phyloP scores from a whole-genome alignment of 23 tunicate genomes.

The Ciona savignyi region DNA sequence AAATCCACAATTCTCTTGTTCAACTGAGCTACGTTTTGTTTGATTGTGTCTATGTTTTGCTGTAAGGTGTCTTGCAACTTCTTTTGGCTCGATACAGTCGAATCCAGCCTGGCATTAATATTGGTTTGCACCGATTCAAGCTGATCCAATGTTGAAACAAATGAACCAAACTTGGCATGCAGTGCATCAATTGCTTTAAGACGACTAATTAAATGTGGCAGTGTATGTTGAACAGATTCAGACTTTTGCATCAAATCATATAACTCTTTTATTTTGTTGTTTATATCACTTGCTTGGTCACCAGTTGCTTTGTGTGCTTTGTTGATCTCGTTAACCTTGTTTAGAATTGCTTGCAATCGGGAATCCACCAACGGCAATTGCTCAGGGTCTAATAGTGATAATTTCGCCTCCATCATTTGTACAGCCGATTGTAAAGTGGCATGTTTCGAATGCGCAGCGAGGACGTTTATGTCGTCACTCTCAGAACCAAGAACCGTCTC shows the following conservation, averaged over 20 bases:
- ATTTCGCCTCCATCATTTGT: slow-evolving; percentile 40
- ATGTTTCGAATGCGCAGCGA: slow-evolving; percentile 23
- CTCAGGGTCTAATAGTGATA: slow-evolving; percentile 69
- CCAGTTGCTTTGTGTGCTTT: slow-evolving; percentile 54
- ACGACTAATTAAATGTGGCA: slow-evolving; percentile 48
- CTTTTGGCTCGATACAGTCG: slow-evolving; percentile 28
- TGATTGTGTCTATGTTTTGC: slow-evolving; percentile 37
- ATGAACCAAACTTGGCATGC: slow-evolving; percentile 55
- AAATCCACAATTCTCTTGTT: slow-evolving; percentile 46
- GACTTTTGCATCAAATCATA: slow-evolving; percentile 58
- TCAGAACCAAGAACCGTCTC: slow-evolving; percentile 51
- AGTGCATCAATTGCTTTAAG: slow-evolving; percentile 39
- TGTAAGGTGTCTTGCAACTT: slow-evolving; percentile 36
- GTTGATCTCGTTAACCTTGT: slow-evolving; percentile 78
- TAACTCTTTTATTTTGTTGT: slow-evolving; percentile 47
- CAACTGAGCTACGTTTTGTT: slow-evolving; percentile 46
- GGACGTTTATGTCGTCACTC: slow-evolving; percentile 9
- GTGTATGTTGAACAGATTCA: slow-evolving; percentile 47
- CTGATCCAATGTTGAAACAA: slow-evolving; percentile 43
- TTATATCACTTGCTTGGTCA: slow-evolving; percentile 36
- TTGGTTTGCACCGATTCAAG: slow-evolving; percentile 55
- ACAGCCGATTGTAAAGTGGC: slow-evolving; percentile 44
- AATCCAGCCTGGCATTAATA: slow-evolving; percentile 34
- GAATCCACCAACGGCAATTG: slow-evolving; percentile 78
- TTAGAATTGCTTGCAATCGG: slow-evolving; percentile 70